These are phyloP conservation scores for Telenomus remus DNA, from an alignment of 1,140 invertebrate species.

Conservation along the genomic window DNA sequence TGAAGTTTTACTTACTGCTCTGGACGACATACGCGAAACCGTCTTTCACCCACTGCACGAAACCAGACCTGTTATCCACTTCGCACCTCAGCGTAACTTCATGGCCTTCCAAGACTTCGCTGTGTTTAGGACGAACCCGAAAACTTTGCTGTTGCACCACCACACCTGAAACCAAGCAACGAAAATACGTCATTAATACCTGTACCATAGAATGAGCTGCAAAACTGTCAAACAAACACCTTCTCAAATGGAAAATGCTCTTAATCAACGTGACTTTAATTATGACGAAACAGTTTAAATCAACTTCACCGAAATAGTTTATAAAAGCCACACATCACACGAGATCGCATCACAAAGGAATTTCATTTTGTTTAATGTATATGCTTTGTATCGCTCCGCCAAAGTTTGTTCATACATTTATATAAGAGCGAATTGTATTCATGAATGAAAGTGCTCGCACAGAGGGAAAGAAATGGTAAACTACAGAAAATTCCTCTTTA, in stretches of 20 bases:
- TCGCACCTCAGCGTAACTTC: constrained; percentile 90
- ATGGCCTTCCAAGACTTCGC: constrained; percentile 87
- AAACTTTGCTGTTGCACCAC: constrained; percentile 82
- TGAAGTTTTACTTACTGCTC: constrained; percentile 65
- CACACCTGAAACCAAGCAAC: constrained; percentile 53
- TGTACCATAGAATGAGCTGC: constrained; percentile 1
- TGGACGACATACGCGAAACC: constrained; percentile 90
- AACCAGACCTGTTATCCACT: constrained; percentile 87
- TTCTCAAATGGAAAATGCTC: constrained; percentile 20
- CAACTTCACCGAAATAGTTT: not conserved
- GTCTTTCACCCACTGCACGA: constrained; percentile 96
- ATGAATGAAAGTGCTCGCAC: too few species aligned
- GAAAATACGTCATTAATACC: constrained; percentile 40
- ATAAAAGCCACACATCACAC: not conserved
- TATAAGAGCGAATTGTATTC: too few species aligned
- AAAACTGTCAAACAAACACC: not conserved
- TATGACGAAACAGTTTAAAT: not conserved
- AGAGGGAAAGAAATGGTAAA: too few species aligned
- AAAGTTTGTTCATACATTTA: not conserved
- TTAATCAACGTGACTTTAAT: constrained; percentile 10
- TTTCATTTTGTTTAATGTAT: constrained; percentile 1
- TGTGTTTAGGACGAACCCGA: constrained; percentile 84
- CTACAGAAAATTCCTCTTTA: too few species aligned
- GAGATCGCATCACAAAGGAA: not conserved
- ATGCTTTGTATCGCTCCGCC: not conserved